Evolutionary conservation across 2,888 invertebrate species (phyloP).

Genomic region (Hirtodrosophila histrioides): DNA sequence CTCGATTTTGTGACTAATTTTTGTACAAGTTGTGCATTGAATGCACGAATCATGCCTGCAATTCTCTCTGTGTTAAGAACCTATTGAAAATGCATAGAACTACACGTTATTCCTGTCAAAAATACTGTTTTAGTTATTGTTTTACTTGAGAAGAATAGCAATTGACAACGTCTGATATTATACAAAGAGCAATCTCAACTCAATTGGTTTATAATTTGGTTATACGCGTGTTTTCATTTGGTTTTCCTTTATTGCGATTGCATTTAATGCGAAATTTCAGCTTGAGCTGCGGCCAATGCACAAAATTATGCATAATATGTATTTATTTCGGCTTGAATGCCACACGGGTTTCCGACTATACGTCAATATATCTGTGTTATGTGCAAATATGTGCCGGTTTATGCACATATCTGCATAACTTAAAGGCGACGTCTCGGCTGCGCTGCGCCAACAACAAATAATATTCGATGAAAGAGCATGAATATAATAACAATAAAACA

Average conservation of each 20-base stretch:
- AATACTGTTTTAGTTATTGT: background rate
- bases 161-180: slow-evolving; percentile 5
- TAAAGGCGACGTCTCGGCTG: slow-evolving; percentile 53
- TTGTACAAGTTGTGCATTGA: too few species aligned
- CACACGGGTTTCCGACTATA: background rate
- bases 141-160: too few species aligned
- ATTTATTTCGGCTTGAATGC: slow-evolving; percentile 19
- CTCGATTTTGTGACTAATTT: too few species aligned
- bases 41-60: too few species aligned
- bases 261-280: slow-evolving; percentile 64
- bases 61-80: too few species aligned
- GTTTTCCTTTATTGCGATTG: slow-evolving; percentile 44
- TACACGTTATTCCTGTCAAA: too few species aligned
- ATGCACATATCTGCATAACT: slow-evolving; percentile 45
- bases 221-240: slow-evolving; percentile 1
- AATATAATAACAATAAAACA: slow-evolving; percentile 4
- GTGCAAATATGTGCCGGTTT: slow-evolving; percentile 2
- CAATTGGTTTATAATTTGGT: slow-evolving; percentile 17
- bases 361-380: slow-evolving; percentile 1
- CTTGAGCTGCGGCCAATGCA: slow-evolving; percentile 49
- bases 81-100: too few species aligned
- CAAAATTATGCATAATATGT: slow-evolving; percentile 58
- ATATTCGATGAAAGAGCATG: background rate
- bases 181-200: slow-evolving; percentile 10
- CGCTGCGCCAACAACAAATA: slow-evolving; percentile 1